phyloP scores from a whole-genome alignment of 2,888 invertebrate species.

The Drosophila mulleri region DNA sequence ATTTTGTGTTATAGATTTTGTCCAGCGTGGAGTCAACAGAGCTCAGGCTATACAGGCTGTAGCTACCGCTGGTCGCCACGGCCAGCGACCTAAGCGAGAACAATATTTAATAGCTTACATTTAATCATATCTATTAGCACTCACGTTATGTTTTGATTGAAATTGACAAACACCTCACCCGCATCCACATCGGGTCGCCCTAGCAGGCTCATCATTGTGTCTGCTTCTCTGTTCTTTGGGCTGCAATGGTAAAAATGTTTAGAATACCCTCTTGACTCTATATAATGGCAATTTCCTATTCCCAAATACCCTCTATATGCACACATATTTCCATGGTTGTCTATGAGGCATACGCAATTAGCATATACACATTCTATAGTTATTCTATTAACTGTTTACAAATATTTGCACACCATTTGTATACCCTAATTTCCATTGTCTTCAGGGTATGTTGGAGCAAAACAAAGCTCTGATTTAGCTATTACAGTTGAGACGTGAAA shows the following conservation, averaged over 20 bases:
- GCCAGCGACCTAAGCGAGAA: slow-evolving; percentile 89
- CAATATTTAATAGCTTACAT: background rate
- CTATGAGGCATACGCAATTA: background rate
- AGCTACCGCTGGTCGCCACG: slow-evolving; percentile 96
- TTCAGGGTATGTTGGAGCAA: slow-evolving; percentile 10
- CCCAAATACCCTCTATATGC: background rate
- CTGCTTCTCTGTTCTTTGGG: slow-evolving; percentile 22
- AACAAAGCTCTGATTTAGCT: slow-evolving; percentile 25
- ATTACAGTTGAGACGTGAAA: slow-evolving; percentile 29
- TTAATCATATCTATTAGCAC: slow-evolving; percentile 84
- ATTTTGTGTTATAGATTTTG: slow-evolving; percentile 94
- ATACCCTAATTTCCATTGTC: background rate
- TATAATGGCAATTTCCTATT: background rate
- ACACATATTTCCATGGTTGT: too few relatives aligned
- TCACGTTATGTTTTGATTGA: slow-evolving; percentile 99
- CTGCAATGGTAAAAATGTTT: slow-evolving; percentile 20
- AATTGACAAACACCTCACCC: slow-evolving; percentile 96
- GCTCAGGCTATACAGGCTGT: slow-evolving; percentile 93
- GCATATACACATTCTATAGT: background rate
- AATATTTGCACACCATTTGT: background rate
- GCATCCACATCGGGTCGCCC: slow-evolving; percentile 86
- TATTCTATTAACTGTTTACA: background rate
- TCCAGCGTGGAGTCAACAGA: slow-evolving; percentile 92
- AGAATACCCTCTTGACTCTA: background rate
- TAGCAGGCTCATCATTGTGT: slow-evolving; percentile 82